Conservation (phyloP, 2,888 invertebrate genomes). For the Disparrhopalites patrizii region DNA sequence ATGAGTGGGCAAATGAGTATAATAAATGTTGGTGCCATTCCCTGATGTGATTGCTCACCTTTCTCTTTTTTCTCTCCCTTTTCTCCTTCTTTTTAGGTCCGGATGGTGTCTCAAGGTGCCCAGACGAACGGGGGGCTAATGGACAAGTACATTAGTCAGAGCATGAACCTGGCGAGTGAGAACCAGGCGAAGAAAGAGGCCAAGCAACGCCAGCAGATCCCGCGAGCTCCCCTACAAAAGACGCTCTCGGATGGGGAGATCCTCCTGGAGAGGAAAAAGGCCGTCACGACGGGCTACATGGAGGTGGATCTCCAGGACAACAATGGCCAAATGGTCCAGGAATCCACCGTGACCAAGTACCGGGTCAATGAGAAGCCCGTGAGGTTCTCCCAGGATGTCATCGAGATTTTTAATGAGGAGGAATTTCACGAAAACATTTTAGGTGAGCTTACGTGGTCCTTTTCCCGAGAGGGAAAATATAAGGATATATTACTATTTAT, state of each 20-base stretch:
- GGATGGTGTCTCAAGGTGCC: constrained; percentile 84
- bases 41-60: too few species aligned
- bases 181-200: constrained; percentile 14
- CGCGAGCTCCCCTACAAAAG: constrained; percentile 59
- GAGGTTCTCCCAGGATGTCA: constrained; percentile 44
- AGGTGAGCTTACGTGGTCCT: constrained; percentile 60
- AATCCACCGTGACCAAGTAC: constrained; percentile 19
- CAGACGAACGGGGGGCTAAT: constrained; percentile 69
- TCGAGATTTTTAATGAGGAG: constrained; percentile 53
- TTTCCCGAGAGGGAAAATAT: too few species aligned
- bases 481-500: too few species aligned
- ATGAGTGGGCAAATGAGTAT: too few species aligned
- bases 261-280: constrained; percentile 57
- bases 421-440: constrained; percentile 78
- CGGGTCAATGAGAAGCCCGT: constrained; percentile 28
- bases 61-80: too few species aligned
- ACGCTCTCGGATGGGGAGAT: constrained; percentile 79
- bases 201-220: constrained; percentile 9
- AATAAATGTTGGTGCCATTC: too few species aligned
- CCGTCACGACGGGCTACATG: constrained; percentile 50
- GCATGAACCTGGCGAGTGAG: constrained; percentile 23
- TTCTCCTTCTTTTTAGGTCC: constrained; percentile 58
- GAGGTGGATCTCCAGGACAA: constrained; percentile 54
- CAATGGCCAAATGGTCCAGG: constrained; percentile 25
- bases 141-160: constrained; percentile 28